phyloP scores from a whole-genome alignment of 2,888 invertebrate species.

The Dugesia japonica region DNA sequence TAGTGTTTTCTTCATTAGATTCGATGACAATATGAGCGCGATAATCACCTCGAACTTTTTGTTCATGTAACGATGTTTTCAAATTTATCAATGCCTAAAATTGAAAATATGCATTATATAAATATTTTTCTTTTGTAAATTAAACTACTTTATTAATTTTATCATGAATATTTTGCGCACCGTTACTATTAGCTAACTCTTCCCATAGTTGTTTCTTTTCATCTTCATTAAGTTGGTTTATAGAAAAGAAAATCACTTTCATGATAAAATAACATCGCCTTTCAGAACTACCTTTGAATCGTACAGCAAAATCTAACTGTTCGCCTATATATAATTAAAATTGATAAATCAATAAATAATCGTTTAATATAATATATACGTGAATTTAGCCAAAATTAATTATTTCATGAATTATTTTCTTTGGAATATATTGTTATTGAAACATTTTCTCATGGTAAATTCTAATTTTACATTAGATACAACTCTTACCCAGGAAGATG shows the following conservation, averaged over 20 bases:
- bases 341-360: too few species aligned
- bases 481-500: too few species aligned
- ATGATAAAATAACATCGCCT: slow-evolving; percentile 7
- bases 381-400: too few species aligned
- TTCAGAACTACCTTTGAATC: slow-evolving; percentile 1
- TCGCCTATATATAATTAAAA: too few species aligned
- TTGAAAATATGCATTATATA: too few species aligned
- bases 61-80: not conserved
- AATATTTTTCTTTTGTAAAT: too few species aligned
- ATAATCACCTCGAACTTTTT: not conserved
- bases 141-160: not conserved
- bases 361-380: too few species aligned
- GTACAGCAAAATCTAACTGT: not conserved
- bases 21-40: not conserved
- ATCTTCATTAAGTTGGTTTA: not conserved
- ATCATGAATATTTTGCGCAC: not conserved
- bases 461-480: too few species aligned
- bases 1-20: not conserved
- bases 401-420: too few species aligned
- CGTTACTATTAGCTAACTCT: not conserved
- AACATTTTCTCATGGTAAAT: too few species aligned
- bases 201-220: not conserved
- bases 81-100: not conserved
- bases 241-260: not conserved
- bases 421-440: too few species aligned